These are phyloP conservation scores for Podabrus alpinus DNA, from an alignment of 2,888 invertebrate species.

Conservation along the genomic window DNA sequence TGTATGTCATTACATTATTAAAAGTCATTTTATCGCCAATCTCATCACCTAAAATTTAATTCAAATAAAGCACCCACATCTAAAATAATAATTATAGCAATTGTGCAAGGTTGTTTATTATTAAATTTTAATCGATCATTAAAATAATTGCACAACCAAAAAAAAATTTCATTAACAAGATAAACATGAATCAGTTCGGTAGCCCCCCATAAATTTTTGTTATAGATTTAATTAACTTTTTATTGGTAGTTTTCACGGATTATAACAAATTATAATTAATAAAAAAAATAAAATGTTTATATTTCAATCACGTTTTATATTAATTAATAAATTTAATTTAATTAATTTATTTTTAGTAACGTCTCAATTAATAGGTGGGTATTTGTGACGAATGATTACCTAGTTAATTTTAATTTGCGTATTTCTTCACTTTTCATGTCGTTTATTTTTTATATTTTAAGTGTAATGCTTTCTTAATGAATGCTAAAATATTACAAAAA, in stretches of 20 bases:
- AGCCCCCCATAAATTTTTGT: background rate
- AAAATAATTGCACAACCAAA: background rate
- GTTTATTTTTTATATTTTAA: background rate
- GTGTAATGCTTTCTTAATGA: background rate
- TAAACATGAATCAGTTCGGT: background rate
- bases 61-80: background rate
- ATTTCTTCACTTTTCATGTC: background rate
- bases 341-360: background rate
- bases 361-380: background rate
- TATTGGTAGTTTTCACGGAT: background rate
- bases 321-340: background rate
- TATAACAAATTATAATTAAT: background rate
- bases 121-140: background rate
- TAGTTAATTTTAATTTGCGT: background rate
- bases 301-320: background rate
- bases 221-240: background rate
- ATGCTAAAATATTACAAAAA: background rate
- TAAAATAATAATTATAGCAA: background rate
- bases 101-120: background rate
- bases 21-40: background rate
- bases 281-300: background rate
- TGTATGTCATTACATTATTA: background rate
- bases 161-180: background rate
- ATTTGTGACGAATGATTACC: background rate
- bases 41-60: background rate